Base-by-base conservation (phyloP, 2,113 vertebrate genomes). In the Caranx melampygus region DNA sequence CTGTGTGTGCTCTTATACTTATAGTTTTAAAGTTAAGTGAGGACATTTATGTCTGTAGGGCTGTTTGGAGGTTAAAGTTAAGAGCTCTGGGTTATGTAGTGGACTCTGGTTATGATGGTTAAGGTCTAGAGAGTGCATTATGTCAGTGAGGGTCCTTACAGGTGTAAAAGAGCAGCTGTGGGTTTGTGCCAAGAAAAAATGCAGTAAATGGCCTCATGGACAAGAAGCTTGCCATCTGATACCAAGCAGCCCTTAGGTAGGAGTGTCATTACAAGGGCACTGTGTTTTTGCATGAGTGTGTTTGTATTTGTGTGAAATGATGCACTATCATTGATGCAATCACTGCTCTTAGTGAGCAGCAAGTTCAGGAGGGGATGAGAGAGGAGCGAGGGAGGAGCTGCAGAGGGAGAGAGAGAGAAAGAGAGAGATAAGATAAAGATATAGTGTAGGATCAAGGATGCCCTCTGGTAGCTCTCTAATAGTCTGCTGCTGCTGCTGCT, bases 201-300 rank as follows among this genome's bases (percentile, higher is more conserved):
- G 20, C 31, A 59, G 0, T 34, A 34, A 58, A 33, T 33, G 55
- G 55, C 31, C 15, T 58, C 26, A 64, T 58, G 62, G 52, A 45
- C n/a, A 42, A 68, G 70, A 61, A 20, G 59, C 47, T 35, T 34
- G n/a, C 51, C 73, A 73, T 54, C 61, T 82, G 69, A 75, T 59
- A 68, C 15, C 37, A 73, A 21, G 44, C 45, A 70, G 47, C 33
- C 44, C 33, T 26, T 37, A 14, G 40, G 8, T 40, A 51, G 14
- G 33, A 73, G 35, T n/a, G 18, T 63, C 64, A 51, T 26, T 20
- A 54, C 51, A 63, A 78, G 55, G 82, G 51, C 31, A 79, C 14
- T 55, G 34, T 66, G 42, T 58, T 44, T 75, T 6, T 72, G 73
- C 9, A 11, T 52, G 51, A n/a, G 8, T 52, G 20, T 52, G 51